A percentile compares a stretch with the other conserved stretches of the same genome.
Evolutionary conservation across 1,140 invertebrate species (phyloP).

Genomic region (Drosophila setifemur): DNA sequence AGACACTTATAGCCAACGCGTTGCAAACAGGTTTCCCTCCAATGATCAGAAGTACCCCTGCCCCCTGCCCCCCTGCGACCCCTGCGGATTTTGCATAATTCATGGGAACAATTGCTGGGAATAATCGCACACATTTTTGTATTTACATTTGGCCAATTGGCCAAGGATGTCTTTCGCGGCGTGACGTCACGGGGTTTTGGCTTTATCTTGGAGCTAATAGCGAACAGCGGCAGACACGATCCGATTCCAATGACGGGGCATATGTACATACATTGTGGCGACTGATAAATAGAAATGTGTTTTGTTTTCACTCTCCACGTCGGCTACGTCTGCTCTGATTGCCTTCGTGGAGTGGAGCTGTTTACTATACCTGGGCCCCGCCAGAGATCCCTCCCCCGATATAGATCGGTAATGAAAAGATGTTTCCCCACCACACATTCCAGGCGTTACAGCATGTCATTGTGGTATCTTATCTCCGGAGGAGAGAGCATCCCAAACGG

Average conservation of each 20-base stretch:
- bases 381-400: background rate
- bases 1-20: background rate
- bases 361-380: background rate
- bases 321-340: background rate
- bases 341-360: slow-evolving; percentile 4
- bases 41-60: background rate
- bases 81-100: background rate
- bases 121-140: background rate
- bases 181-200: slow-evolving; percentile 6
- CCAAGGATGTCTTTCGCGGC: slow-evolving; percentile 20
- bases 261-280: background rate
- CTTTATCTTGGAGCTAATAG: slow-evolving; percentile 14
- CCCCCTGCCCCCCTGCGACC: background rate
- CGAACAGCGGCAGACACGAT: background rate
- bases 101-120: background rate
- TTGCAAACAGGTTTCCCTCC: slow-evolving; percentile 5
- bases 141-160: slow-evolving; percentile 17
- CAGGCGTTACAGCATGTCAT: background rate
- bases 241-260: slow-evolving; percentile 15
- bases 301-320: background rate
- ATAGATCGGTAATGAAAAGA: slow-evolving; percentile 18
- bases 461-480: background rate
- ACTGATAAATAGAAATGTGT: slow-evolving; percentile 14
- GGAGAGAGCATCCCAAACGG: background rate
- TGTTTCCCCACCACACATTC: background rate